A percentile compares a stretch with the other conserved stretches of the same genome.
phyloP scores from a whole-genome alignment of 2,113 vertebrate species.

The Serinus canaria region DNA sequence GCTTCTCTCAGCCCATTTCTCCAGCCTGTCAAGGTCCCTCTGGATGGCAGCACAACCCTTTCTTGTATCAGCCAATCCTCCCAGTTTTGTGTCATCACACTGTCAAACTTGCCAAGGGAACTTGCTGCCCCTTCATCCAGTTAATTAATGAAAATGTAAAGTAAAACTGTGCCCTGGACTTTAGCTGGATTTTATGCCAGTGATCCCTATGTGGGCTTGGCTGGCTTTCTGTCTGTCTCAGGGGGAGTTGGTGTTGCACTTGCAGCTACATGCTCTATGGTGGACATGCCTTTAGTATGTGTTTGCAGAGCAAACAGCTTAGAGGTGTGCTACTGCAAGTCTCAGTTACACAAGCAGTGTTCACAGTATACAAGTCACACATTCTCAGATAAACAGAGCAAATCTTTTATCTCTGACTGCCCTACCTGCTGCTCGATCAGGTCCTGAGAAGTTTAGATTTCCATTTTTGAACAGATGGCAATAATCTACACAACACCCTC shows the following conservation, averaged over 20 bases:
- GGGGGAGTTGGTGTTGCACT: neutral
- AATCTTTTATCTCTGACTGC: neutral
- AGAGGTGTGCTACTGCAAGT: neutral
- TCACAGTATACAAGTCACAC: accelerated
- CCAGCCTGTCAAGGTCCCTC: neutral
- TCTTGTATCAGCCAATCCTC: neutral
- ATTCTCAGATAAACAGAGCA: neutral
- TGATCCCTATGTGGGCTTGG: neutral
- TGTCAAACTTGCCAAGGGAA: neutral
- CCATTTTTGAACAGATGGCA: neutral
- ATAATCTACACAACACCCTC: neutral
- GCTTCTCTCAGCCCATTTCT: neutral
- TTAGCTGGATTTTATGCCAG: neutral
- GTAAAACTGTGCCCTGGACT: neutral
- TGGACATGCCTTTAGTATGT: neutral
- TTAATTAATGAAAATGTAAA: neutral
- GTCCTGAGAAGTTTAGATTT: neutral
- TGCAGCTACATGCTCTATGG: neutral
- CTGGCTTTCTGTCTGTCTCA: neutral
- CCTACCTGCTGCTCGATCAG: neutral
- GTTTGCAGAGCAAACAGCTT: neutral
- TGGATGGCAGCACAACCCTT: neutral
- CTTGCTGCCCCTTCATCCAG: neutral
- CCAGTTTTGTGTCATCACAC: neutral
- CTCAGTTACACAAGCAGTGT: neutral